These are phyloP conservation scores for Acromyrmex charruanus DNA, from an alignment of 1,140 invertebrate species.

Conservation along the genomic window DNA sequence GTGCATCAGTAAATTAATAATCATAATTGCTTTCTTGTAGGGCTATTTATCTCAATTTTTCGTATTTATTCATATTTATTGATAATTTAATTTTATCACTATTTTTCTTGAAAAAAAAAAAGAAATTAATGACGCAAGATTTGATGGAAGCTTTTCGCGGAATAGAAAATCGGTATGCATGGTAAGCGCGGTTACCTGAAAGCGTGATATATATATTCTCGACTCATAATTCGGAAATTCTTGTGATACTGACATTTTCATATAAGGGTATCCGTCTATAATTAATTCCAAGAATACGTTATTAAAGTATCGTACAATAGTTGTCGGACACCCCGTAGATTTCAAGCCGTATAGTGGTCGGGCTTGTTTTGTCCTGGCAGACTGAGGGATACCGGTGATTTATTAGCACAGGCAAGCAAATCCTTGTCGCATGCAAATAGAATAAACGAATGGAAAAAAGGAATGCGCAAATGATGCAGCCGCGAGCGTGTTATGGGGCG, in stretches of 20 bases:
- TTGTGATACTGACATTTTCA: not conserved
- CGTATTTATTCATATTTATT: not conserved
- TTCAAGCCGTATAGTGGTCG: conserved; percentile 7
- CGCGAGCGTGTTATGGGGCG: conserved; percentile 59
- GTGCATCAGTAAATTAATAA: not conserved
- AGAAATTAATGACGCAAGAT: not conserved
- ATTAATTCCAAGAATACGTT: not conserved
- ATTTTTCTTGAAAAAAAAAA: not conserved
- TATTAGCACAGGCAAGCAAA: conserved; percentile 63
- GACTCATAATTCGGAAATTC: not conserved
- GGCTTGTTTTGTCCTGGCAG: conserved; percentile 50
- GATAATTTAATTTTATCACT: not conserved
- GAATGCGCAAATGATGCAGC: conserved; percentile 56
- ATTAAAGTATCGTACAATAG: conserved; percentile 24
- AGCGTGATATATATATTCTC: too few relatives aligned
- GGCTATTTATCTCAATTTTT: not conserved
- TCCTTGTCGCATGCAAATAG: conserved; percentile 61
- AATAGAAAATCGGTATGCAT: not conserved
- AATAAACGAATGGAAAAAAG: conserved; percentile 60
- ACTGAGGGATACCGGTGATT: conserved; percentile 59
- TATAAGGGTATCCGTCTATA: not conserved
- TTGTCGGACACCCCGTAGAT: conserved; percentile 3
- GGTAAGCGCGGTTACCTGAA: not conserved
- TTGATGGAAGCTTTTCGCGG: not conserved
- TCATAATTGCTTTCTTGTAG: not conserved